Evolutionary conservation across 2,888 invertebrate species (phyloP).

Genomic region (Agapostemon virescens): DNA sequence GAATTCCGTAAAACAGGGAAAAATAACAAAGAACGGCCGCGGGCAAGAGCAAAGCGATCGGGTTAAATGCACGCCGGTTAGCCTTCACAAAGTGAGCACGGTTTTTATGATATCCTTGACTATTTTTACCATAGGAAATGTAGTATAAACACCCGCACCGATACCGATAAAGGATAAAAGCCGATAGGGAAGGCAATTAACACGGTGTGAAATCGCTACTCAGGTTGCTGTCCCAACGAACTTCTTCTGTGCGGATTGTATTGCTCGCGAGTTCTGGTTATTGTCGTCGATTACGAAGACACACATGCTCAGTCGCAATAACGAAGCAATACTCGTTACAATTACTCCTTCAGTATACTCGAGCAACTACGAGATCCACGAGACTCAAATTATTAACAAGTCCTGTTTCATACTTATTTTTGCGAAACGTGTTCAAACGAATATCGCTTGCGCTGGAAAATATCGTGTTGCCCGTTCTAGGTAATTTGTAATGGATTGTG

Average conservation of each 20-base stretch:
- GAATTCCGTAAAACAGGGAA: not conserved
- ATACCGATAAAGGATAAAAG: not conserved
- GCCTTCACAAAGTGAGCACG: constrained; percentile 30
- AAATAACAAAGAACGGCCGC: constrained; percentile 6
- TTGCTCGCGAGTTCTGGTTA: not conserved
- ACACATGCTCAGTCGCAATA: not conserved
- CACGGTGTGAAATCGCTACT: not conserved
- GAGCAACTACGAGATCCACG: not conserved
- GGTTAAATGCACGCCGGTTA: constrained; percentile 43
- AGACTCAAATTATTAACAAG: not conserved
- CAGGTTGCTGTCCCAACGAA: not conserved
- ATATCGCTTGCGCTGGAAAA: not conserved
- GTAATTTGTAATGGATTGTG: not conserved
- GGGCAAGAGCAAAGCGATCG: constrained; percentile 28
- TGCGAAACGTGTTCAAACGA: not conserved
- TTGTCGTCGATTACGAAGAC: constrained; percentile 1
- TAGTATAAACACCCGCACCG: not conserved
- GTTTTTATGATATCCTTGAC: constrained; percentile 37
- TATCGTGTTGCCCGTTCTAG: not conserved
- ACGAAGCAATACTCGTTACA: not conserved
- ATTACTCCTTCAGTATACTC: not conserved
- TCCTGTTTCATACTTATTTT: not conserved
- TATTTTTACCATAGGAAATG: constrained; percentile 25
- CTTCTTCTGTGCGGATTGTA: not conserved
- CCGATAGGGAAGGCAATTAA: not conserved